Evolutionary conservation across 2,888 invertebrate genomes (phyloP), one percentile per base, ranked within the genome.

Genomic region (Agrotis ipsilon): DNA sequence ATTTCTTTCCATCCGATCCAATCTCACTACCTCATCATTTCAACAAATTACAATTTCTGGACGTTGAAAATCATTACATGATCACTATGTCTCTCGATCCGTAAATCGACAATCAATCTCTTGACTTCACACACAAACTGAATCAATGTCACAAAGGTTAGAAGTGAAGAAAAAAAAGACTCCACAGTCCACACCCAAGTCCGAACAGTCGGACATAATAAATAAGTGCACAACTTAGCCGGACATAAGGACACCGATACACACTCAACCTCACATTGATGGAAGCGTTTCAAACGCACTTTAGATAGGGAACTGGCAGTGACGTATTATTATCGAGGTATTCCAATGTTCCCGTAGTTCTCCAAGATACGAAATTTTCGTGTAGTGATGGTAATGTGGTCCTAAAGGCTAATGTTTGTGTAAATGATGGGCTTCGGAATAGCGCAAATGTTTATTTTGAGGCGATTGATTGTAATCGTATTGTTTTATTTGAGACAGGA

Each of bases 251-350:
- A 94, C 94, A 94, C 87, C 90, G 93, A 92, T 93, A 89, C 91
- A 92, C 95, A 94, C 94, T 94, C 92, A 90, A 88, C 86, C 81
- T 63, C 89, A 92, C 95, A 95, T 95, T 96, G 96, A 96, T 96
- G 95, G 96, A 95, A 93, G 93, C 94, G 92, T 94, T 94, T 94
- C 95, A 94, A 94, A 94, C 91, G 90, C 92, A 94, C 92, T 96
- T 96, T 95, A 96, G 96, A 96, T 96, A 96, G 92, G 88, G 88
- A 73, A 78, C 81, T 93, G 96, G 92, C 95, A 92, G 92, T 95
- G 95, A 95, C 94, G 92, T 93, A 95, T 95, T 93, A 94, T 95
- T 94, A 94, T 94, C 90, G 92, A 91, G 59, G 86, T 82, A 85
- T 84, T 83, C 80, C 86, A 82, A 84, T 68, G 83, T 82, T 79